Evolutionary conservation across 2,888 invertebrate species (phyloP), one percentile per base, ranked within the genome.

Genomic region (Diploptera punctata): DNA sequence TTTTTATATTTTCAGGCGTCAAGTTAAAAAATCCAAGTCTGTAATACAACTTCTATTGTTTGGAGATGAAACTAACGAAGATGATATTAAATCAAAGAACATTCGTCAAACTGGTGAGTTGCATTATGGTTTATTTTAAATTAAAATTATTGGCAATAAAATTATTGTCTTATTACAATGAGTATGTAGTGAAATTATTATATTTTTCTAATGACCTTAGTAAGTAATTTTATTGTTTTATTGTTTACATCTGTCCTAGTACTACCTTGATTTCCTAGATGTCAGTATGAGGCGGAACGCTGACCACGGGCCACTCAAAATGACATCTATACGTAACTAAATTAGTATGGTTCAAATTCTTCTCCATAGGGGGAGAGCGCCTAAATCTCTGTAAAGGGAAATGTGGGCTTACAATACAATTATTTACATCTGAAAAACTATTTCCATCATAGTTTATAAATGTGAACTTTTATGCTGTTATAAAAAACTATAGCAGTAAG

Each of bases 51-150:
- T 94, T 71, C 88, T 97, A 78, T 84, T 98, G 21, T 95, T 95
- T 84, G 94, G 95, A 44, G 92, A 92, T 81, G 91, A 91, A 75
- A 88, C 86, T 75, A 89, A 87, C 75, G 90, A 91, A 79, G 95
- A 96, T 77, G 94, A 94, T 82, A 86, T 93, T 16, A 93, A 97
- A 81, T 95, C 93, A 74, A 99, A 99, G 84, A 99, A 99, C 86
- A 95, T 99, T 68, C 91, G 94, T 75, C 99, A 99, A 85, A 99
- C 99, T 73, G 86, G 86, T 85, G 77, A 69, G 76, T 75, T n/a
- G 26, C 21, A 29, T 73, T 68, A 57, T 44, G 2, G 31, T 18
- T 62, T 67, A n/a, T n/a, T n/a, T n/a, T n/a, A n/a, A n/a, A n/a
- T n/a, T n/a, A n/a, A n/a, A n/a, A n/a, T n/a, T 57, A 44, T n/a